Base-by-base conservation (phyloP, 2,797 vertebrate species). In the Luscinia luscinia region DNA sequence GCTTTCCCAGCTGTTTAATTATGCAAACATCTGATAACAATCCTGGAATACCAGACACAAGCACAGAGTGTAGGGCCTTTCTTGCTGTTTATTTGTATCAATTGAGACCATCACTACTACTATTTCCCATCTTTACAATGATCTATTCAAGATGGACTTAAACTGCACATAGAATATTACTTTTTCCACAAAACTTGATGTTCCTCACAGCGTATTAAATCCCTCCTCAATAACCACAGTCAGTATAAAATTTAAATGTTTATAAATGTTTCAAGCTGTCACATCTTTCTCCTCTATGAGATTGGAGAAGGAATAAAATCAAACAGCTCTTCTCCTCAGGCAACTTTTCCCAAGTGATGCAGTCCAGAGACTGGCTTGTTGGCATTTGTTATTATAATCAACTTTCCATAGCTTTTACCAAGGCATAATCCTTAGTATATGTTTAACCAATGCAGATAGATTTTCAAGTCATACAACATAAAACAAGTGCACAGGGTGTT, bases 311-410 rank as follows among this genome's bases (percentile, higher is more conserved):
- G 77, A 91, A 90, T 84, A 84, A 85, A 79, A 43, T 79, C 87
- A 94, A 95, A 84, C 15, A 82, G 70, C 57, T 94, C 74, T 92
- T 91, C 93, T 95, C 83, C 88, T 70, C 68, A 95, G 89, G 93
- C 87, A 89, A 51, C 72, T 90, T 92, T 38, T 90, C 93, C 79
- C 84, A 89, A 89, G 43, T 72, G 94, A 95, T 64, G 48, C 9
- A 93, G 74, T 89, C 74, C 89, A 94, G 92, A 90, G 70, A 91
- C 34, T 2, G 41, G 36, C 48, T 78, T 55, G 67, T 46, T 94
- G 80, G 94, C 91, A 91, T 94, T 95, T 93, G 85, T 91, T 94
- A 91, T 86, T 94, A 81, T 76, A 93, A 95, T 92, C 83, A 94
- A 67, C 87, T 92, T 95, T 95, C 94, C 90, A 68, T 38, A 94